Percentiles rank a stretch among this genome's conserved stretches.
These are phyloP conservation scores for human (Homo sapiens) DNA, from an alignment of 2,113 vertebrate species.

Conservation along the genomic window DNA sequence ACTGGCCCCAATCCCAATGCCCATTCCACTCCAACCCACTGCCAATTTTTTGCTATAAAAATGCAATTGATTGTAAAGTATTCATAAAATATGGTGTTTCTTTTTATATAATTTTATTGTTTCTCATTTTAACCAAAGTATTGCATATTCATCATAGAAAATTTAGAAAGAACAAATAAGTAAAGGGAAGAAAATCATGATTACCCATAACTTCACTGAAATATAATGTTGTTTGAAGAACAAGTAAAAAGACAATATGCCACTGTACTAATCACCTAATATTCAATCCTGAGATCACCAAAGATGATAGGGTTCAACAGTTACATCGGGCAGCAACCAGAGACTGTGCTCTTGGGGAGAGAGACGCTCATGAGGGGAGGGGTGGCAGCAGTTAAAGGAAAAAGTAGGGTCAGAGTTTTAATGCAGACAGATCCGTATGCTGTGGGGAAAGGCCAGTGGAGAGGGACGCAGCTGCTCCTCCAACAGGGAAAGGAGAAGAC, in stretches of 20 bases:
- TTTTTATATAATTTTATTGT: constrained; percentile 77
- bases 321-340: background rate
- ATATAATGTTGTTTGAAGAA: background rate
- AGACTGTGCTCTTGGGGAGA: background rate
- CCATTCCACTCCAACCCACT: constrained; percentile 62
- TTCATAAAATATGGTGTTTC: constrained; percentile 81
- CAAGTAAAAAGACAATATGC: background rate
- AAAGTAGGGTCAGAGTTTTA: background rate
- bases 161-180: constrained; percentile 75
- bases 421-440: background rate
- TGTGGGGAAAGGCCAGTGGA: background rate
- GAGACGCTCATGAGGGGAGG: background rate
- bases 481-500: background rate
- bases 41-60: constrained; percentile 74
- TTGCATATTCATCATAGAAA: constrained; percentile 77
- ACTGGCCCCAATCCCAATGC: constrained; percentile 60
- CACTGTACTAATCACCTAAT: background rate
- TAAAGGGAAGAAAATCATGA: constrained; percentile 65
- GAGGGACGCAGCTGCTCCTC: background rate
- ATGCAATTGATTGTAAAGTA: constrained; percentile 77
- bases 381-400: background rate
- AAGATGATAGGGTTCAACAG: background rate
- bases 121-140: constrained; percentile 70
- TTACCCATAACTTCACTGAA: constrained; percentile 13
- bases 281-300: background rate